phyloP scores from a whole-genome alignment of 92 coral and sea anemone genomes.

The Siderastrea radians region DNA sequence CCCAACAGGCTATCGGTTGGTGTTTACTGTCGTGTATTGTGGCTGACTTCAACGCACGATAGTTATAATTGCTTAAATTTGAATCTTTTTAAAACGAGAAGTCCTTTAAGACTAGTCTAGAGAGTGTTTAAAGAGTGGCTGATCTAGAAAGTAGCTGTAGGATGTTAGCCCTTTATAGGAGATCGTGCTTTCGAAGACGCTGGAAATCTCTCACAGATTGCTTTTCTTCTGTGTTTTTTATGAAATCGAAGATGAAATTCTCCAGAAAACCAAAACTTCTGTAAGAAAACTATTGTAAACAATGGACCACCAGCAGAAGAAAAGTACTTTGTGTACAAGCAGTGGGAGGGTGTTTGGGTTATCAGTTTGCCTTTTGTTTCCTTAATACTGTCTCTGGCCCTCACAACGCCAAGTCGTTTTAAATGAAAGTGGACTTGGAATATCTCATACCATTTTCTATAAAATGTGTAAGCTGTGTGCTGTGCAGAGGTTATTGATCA shows the following conservation, averaged over 20 bases:
- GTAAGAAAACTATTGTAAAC: conserved; percentile 1
- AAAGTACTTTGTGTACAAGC: conserved; percentile 30
- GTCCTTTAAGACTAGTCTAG: neutral
- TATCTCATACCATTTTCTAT: neutral
- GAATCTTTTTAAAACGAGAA: neutral
- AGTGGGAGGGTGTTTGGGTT: conserved; percentile 40
- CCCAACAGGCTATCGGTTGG: neutral
- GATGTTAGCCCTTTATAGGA: too few relatives aligned
- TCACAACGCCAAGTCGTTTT: neutral
- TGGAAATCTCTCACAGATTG: neutral
- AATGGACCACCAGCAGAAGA: conserved; percentile 21
- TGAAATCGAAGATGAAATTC: neutral
- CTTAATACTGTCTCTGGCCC: neutral
- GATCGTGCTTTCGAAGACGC: neutral
- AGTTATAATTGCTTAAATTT: neutral
- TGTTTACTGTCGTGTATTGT: neutral
- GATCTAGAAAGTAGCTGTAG: too few relatives aligned
- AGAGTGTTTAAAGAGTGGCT: too few relatives aligned
- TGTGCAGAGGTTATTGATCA: neutral
- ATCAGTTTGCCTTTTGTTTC: conserved; percentile 34
- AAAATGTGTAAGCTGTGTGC: neutral
- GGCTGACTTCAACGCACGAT: neutral
- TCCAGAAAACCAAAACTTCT: neutral
- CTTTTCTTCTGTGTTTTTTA: neutral
- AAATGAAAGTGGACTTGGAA: neutral